Base-by-base conservation (phyloP, 2,888 invertebrate genomes). In the Erebia aethiops region DNA sequence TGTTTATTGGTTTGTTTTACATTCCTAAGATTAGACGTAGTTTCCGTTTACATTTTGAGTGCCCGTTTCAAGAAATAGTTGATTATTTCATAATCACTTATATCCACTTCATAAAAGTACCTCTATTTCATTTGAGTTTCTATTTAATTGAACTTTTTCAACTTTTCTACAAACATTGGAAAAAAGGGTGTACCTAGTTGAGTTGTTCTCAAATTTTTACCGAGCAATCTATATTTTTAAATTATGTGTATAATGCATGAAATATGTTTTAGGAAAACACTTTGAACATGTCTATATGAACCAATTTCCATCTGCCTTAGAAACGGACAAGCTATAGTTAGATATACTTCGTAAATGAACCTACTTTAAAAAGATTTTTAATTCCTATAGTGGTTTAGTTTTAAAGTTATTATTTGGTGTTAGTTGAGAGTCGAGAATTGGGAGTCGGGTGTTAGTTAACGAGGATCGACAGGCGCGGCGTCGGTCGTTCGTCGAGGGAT, bases 381-480 rank as follows among this genome's bases (percentile, higher is more conserved):
- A 35, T 7, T 35, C 4, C 4, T 5, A 35, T 35, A 35, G 7
- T 35, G 35, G 35, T 35, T 35, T 43, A 16, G 11, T 18, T 3
- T 14, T 49, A 16, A 8, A 49, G 43, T 41, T 43, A 26, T 41
- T 43, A 16, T 16, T 11, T 18, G 13, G 14, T 5, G 35, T 49
- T 21, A 49, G 21, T 35, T 16, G 10, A 13, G 51, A 51, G 9
- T 16, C 46, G 16, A 11, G 46, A 11, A 21, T 16, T 56, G 54
- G 18, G 13, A 43, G 54, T 56, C 54, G 56, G 13, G 8, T 13
- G 41, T 18, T 14, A 10, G 61, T 41, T 41, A 65, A 68, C 67
- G 18, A 62, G 61, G 56, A 57, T 18, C 21, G 57, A 71, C 62
- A 56, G 72, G 21, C 63, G 51, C n/a, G 35, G 56, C 54, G 43